A percentile compares a stretch with the other conserved stretches of the same genome.
These are phyloP conservation scores for Okapia johnstoni DNA, from an alignment of 2,113 vertebrate genomes.

Conservation along the genomic window DNA sequence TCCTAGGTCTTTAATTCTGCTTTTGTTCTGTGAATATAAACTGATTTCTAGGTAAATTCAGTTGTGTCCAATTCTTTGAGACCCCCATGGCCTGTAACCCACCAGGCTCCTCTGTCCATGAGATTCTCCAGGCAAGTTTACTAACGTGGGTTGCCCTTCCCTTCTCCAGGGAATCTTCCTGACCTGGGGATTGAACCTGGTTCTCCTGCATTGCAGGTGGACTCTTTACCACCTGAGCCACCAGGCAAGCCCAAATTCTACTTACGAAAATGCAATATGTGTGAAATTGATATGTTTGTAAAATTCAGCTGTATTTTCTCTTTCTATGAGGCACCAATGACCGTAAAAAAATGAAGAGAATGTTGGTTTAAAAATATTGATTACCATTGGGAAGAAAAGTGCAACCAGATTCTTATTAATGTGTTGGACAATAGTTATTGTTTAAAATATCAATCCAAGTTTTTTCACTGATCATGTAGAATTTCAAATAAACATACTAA, in stretches of 20 bases:
- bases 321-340: neutral
- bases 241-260: neutral
- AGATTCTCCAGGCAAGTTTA: neutral
- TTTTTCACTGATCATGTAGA: neutral
- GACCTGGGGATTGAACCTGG: neutral
- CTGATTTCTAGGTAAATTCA: neutral
- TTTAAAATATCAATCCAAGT: neutral
- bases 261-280: neutral
- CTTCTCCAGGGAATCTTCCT: neutral
- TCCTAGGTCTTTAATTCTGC: neutral
- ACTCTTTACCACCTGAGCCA: neutral
- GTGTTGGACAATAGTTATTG: neutral
- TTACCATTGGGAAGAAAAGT: neutral
- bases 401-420: neutral
- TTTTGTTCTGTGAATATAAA: neutral
- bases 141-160: neutral
- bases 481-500: neutral
- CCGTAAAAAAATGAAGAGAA: neutral
- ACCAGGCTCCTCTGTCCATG: neutral
- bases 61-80: neutral
- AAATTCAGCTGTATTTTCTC: neutral
- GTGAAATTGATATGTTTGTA: neutral
- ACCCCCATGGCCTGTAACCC: neutral
- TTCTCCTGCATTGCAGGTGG: neutral
- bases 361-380: neutral